phyloP scores from a whole-genome alignment of 2,797 vertebrate genomes.

The Anabas testudineus region DNA sequence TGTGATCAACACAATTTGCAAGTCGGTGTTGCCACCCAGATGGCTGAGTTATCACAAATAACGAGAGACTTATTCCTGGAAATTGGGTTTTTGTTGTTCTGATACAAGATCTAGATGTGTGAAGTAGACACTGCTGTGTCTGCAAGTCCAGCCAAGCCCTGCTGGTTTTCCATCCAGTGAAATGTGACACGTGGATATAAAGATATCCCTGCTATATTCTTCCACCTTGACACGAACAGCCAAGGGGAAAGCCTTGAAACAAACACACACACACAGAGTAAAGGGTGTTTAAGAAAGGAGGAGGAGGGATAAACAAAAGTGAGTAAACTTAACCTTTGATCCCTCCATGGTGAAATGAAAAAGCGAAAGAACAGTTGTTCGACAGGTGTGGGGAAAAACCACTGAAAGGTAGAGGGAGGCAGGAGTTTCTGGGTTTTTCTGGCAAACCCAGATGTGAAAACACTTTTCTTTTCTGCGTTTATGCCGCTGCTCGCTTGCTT shows the following conservation, averaged over 20 bases:
- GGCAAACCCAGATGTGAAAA: neutral
- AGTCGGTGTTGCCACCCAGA: neutral
- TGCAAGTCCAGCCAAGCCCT: neutral
- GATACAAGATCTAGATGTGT: constrained; percentile 12
- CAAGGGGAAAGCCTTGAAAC: constrained; percentile 49
- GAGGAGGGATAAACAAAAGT: constrained; percentile 18
- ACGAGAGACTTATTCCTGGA: neutral
- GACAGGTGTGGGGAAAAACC: constrained; percentile 37
- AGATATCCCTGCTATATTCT: constrained; percentile 48
- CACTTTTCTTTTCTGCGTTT: constrained; percentile 7
- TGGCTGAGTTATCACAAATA: neutral
- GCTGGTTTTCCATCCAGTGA: constrained; percentile 35
- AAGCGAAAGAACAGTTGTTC: constrained; percentile 29
- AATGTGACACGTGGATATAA: constrained; percentile 47
- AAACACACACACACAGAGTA: neutral
- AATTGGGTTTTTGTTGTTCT: neutral
- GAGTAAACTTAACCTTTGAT: constrained; percentile 34
- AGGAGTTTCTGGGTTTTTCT: neutral
- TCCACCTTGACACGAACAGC: constrained; percentile 61
- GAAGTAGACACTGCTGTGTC: neutral
- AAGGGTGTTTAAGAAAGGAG: neutral
- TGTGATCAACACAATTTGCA: neutral
- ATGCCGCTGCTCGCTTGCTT: neutral
- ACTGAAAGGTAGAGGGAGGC: neutral
- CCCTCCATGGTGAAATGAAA: constrained; percentile 18